These are phyloP conservation scores for Cryptotis parvus DNA, from an alignment of 2,113 vertebrate species.

Conservation along the genomic window DNA sequence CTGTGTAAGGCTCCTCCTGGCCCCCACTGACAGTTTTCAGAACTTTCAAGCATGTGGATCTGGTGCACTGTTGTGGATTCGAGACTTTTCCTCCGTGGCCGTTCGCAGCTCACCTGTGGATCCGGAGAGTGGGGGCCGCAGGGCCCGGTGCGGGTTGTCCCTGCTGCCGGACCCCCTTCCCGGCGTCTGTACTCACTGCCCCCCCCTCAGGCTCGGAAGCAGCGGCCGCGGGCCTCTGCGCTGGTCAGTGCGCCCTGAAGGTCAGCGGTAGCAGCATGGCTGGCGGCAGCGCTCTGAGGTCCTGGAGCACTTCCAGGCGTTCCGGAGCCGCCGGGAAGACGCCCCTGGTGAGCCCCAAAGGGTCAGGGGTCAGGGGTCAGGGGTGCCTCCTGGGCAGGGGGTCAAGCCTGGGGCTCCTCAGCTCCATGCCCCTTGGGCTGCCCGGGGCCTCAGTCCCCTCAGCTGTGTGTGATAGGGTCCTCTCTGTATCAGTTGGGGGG, in stretches of 20 bases:
- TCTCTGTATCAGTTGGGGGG: background rate
- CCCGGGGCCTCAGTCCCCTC: background rate
- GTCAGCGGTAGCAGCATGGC: slow-evolving; percentile 94
- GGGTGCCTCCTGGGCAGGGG: background rate
- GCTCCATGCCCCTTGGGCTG: no score
- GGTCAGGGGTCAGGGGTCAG: no score
- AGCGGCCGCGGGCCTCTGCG: slow-evolving; percentile 92
- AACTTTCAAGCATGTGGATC: no score
- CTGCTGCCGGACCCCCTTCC: background rate
- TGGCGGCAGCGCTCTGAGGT: slow-evolving; percentile 90
- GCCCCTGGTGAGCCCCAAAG: slow-evolving; percentile 85
- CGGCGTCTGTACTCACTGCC: background rate
- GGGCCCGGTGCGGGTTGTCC: background rate
- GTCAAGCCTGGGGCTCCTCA: background rate
- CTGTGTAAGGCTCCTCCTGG: no score
- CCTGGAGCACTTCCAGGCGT: slow-evolving; percentile 95
- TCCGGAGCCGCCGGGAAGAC: slow-evolving; percentile 88
- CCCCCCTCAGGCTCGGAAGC: slow-evolving; percentile 92
- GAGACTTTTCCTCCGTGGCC: no score
- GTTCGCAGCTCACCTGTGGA: no score
- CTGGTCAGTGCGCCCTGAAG: slow-evolving; percentile 96
- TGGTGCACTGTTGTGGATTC: background rate
- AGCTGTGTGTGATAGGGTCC: background rate
- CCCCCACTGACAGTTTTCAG: no score
- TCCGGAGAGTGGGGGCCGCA: no score